Percentiles rank a stretch among this genome's conserved stretches.
These are phyloP conservation scores for Phyto melanocephala DNA, from an alignment of 2,888 invertebrate genomes.

Conservation along the genomic window DNA sequence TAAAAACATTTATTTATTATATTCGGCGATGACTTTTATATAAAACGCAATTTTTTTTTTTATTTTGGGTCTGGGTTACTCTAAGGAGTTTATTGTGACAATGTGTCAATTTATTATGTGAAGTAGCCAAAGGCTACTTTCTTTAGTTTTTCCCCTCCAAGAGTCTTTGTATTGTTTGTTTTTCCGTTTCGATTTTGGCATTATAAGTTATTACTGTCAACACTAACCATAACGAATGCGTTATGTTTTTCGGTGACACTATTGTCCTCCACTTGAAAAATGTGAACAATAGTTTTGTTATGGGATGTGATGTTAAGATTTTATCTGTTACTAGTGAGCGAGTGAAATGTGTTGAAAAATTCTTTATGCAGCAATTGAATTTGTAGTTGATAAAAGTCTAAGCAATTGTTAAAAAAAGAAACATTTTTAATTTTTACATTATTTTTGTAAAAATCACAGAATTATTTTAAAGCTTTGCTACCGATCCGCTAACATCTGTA, in stretches of 20 bases:
- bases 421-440: too few relatives aligned
- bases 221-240: slow-evolving; percentile 59
- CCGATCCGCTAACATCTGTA: too few relatives aligned
- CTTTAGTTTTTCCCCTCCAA: not conserved
- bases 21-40: slow-evolving; percentile 18
- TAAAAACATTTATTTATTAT: slow-evolving; percentile 14
- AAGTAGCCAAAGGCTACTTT: slow-evolving; percentile 31
- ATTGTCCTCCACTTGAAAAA: slow-evolving; percentile 11
- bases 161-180: not conserved
- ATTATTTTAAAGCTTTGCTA: too few relatives aligned
- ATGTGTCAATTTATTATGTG: slow-evolving; percentile 32
- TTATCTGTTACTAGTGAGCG: slow-evolving; percentile 1
- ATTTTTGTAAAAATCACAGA: too few relatives aligned
- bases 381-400: not conserved
- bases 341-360: slow-evolving; percentile 6
- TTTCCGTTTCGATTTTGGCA: slow-evolving; percentile 28
- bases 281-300: slow-evolving; percentile 38
- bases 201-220: slow-evolving; percentile 63
- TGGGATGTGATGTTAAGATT: not conserved
- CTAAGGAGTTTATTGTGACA: slow-evolving; percentile 54
- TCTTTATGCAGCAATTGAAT: not conserved
- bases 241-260: slow-evolving; percentile 39
- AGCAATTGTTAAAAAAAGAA: too few relatives aligned
- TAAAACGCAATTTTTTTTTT: not conserved
- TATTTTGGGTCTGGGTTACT: slow-evolving; percentile 11